Conservation (phyloP, 2,113 vertebrate genomes). For the Trogon melanurus region DNA sequence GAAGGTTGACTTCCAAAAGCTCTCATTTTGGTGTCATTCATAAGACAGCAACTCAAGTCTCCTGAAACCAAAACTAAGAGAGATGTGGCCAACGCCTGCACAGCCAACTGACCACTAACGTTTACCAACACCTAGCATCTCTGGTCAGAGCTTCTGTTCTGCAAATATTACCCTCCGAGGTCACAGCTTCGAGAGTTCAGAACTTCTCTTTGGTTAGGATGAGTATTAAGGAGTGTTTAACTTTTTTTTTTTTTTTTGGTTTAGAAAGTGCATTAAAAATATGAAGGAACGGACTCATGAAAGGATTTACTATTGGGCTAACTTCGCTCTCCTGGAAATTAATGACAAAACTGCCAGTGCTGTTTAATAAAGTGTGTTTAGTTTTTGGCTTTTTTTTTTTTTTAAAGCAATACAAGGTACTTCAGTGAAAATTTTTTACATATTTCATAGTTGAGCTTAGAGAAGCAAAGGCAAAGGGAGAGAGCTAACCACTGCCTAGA, state of each 20-base stretch:
- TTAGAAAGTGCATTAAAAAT: slow-evolving; percentile 45
- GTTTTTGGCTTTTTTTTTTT: neutral
- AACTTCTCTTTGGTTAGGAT: slow-evolving; percentile 47
- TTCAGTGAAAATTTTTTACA: neutral
- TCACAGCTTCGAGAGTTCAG: slow-evolving; percentile 16
- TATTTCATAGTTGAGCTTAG: neutral
- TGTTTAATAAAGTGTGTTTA: neutral
- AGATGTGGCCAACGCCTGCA: neutral
- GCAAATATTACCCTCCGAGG: slow-evolving; percentile 47
- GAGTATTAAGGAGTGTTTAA: slow-evolving; percentile 28
- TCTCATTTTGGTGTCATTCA: neutral
- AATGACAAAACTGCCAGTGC: neutral
- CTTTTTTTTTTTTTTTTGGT: neutral
- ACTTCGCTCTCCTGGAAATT: neutral
- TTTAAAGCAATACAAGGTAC: neutral
- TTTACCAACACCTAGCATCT: slow-evolving; percentile 29
- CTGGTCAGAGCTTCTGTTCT: slow-evolving; percentile 46
- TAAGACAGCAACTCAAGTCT: neutral
- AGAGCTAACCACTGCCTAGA: neutral
- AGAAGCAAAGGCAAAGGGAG: neutral
- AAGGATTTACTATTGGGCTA: slow-evolving; percentile 28
- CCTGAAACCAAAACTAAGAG: slow-evolving; percentile 1
- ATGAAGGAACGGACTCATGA: neutral
- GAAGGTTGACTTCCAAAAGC: neutral
- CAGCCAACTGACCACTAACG: neutral